Base-by-base conservation (phyloP, 2,113 vertebrate species). In the Rhinolophus ferrumequinum region DNA sequence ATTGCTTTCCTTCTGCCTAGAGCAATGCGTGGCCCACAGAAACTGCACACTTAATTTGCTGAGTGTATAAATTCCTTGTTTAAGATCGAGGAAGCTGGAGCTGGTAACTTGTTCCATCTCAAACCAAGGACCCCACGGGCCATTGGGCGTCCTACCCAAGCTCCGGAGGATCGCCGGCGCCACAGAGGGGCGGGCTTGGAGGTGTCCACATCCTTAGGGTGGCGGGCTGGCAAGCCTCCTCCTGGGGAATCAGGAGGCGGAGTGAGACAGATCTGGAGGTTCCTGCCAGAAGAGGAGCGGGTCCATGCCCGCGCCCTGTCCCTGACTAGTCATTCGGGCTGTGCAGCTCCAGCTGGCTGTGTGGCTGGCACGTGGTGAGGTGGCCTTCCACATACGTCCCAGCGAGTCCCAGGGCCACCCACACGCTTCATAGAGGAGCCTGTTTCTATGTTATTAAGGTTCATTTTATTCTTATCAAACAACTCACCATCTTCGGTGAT, bases 331-430 rank as follows among this genome's bases (percentile, higher is more conserved):
- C 41, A 54, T 60, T 58, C 5, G 1, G 8, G 33, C 24, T 14
- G 26, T 8, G 56, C 10, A 0, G 15, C 19, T 86, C 47, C 30
- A 54, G 83, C 28, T 3, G n/a, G 21, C 47, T 7, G 12, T 14
- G 5, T 4, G 41, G 41, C 41, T 44, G 41, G 2, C 41, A 35
- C 2, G 3, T 28, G 66, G 35, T 1, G 13, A 60, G 91, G 16
- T 30, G 52, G 30, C 10, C 35, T 58, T 64, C 6, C 0, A 0
- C 0, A 0, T 11, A 1, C 2, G 2, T 22, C 22, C 35, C 15
- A 2, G 35, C 0, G n/a, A 84, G 50, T 33, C 15, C 79, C 9
- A 19, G 54, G 11, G 33, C 44, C 50, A 80, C 62, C 44, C 52
- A 5, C 11, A 16, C 0, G 1, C 26, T 75, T 30, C n/a, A 5